Evolutionary conservation across 2,888 invertebrate genomes (phyloP), one percentile per base, ranked within the genome.

Genomic region (Trilocha varians): DNA sequence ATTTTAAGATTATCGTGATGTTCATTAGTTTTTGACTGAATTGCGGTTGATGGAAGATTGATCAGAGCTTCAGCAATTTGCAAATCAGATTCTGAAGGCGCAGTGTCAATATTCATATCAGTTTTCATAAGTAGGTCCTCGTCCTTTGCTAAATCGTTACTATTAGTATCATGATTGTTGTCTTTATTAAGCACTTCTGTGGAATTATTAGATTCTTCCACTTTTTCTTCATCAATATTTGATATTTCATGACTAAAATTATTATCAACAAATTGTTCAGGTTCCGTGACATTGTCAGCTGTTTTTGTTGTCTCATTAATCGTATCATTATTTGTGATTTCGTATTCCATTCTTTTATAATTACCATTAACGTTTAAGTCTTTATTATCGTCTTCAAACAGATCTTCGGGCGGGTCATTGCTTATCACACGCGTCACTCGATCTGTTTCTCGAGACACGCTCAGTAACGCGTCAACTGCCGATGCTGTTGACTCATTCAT

Each of bases 21-120:
- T 13, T 71, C 70, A 39, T 48, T 53, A 35, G 44, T 6, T 25
- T 25, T 25, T 25, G 25, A 25, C 25, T 77, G 75, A 41, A 82
- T 60, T 18, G 79, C 73, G 4, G 82, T 74, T 5, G 82, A 65
- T 5, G 86, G 86, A 33, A 87, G 65, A 59, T 77, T 86, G 39
- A 86, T 78, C 14, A 87, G 70, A 2, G 87, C 70, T 60, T 87
- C 84, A 13, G 87, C 87, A 46, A 87, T 75, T 67, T 87, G 86
- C 13, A 87, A 64, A 57, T 83, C 87, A 11, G 84, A 84, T 63
- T 85, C 86, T 15, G 86, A 70, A 4, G 82, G 86, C 33, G 60
- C 47, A 56, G 50, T 76, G 47, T 77, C 62, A n/a, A 56, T 43
- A 39, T 48, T 35, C 39, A 38, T 32, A 16, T 39, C 36, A 5